Evolutionary conservation across 1,140 invertebrate species (phyloP).

Genomic region (Drepana arcuata): DNA sequence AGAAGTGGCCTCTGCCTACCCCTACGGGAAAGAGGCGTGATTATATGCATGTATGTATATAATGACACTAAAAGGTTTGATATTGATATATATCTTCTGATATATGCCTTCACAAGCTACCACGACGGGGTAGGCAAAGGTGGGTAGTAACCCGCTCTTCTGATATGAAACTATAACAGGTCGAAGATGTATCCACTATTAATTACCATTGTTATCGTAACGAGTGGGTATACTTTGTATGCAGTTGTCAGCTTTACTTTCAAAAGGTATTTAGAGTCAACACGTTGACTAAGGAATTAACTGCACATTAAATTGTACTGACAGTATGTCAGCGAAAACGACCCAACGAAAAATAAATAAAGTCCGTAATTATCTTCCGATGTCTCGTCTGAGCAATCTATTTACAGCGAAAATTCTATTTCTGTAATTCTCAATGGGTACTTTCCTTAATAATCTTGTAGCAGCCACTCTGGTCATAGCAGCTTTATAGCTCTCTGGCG

Average conservation of each 20-base stretch:
- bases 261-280: neutral
- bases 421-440: conserved; percentile 48
- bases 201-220: neutral
- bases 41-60: no score
- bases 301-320: neutral
- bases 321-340: neutral
- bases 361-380: conserved; percentile 62
- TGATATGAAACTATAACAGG: no score
- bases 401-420: conserved; percentile 53
- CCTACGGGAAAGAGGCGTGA: no score
- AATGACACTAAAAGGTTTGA: no score
- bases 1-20: no score
- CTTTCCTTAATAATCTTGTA: conserved; percentile 33
- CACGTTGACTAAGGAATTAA: neutral
- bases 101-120: no score
- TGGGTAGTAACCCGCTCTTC: no score
- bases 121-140: no score
- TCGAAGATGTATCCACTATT: neutral
- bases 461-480: conserved; percentile 58
- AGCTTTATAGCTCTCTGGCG: conserved; percentile 52
- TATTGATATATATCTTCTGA: no score
- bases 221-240: neutral
- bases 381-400: conserved; percentile 47
- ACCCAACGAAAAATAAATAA: no score
- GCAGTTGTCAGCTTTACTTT: no score